Evolutionary conservation across 2,888 invertebrate species (phyloP).

Genomic region (Coleophora flavipennella): DNA sequence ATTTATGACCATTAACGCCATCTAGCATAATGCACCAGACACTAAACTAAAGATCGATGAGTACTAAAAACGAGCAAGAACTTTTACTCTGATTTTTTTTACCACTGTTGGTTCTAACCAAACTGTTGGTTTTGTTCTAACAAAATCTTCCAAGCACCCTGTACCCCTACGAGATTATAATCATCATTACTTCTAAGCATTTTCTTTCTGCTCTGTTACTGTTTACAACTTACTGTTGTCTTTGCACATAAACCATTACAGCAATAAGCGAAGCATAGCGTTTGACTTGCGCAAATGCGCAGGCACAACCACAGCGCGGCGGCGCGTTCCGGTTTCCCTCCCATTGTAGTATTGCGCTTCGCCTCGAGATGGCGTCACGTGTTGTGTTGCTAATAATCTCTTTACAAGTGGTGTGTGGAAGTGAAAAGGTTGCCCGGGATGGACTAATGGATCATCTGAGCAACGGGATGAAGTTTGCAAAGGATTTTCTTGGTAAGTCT

Average conservation of each 20-base stretch:
- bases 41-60: too few relatives aligned
- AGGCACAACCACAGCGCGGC: too few relatives aligned
- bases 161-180: constrained; percentile 14
- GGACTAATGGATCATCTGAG: constrained; percentile 49
- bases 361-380: constrained; percentile 54
- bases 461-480: constrained; percentile 57
- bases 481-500: constrained; percentile 54
- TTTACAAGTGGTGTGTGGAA: constrained; percentile 25
- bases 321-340: too few relatives aligned
- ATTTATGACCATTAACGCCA: too few relatives aligned
- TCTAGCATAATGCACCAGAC: too few relatives aligned
- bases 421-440: constrained; percentile 35
- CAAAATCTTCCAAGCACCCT: constrained; percentile 24
- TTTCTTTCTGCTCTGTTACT: constrained; percentile 45
- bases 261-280: constrained; percentile 42
- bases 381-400: constrained; percentile 30
- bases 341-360: constrained; percentile 28
- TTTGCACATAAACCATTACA: constrained; percentile 38
- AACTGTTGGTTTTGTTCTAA: too few relatives aligned
- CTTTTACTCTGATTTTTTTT: too few relatives aligned
- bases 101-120: too few relatives aligned
- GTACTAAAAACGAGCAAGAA: too few relatives aligned
- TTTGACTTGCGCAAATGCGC: constrained; percentile 10
- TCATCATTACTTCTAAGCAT: constrained; percentile 14
- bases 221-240: constrained; percentile 24